Evolutionary conservation across 2,888 invertebrate genomes (phyloP).

Genomic region (Horisme vitalbata): DNA sequence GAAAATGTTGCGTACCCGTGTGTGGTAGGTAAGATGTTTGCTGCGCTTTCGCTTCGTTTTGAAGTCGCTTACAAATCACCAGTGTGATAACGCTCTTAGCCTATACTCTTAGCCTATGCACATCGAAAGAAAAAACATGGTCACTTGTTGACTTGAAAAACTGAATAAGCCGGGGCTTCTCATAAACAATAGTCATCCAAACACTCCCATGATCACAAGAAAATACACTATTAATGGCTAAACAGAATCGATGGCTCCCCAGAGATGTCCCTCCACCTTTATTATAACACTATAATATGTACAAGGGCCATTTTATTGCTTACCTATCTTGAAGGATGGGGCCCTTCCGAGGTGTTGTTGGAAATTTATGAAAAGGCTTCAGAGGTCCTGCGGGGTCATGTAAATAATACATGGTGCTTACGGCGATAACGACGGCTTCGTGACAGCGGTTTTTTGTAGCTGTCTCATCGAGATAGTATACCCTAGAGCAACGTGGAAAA

Average conservation of each 20-base stretch:
- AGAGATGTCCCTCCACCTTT: conserved; percentile 59
- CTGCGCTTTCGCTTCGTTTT: too few relatives aligned
- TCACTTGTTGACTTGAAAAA: too few relatives aligned
- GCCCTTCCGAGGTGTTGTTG: conserved; percentile 54
- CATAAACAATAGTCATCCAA: conserved; percentile 8
- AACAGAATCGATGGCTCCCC: conserved; percentile 71
- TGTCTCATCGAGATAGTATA: too few relatives aligned
- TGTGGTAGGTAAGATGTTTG: too few relatives aligned
- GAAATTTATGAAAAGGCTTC: conserved; percentile 65
- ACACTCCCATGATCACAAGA: conserved; percentile 23
- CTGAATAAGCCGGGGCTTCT: too few relatives aligned
- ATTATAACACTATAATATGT: conserved; percentile 71
- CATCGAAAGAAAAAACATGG: too few relatives aligned
- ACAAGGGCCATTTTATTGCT: conserved; percentile 71
- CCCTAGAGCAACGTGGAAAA: too few relatives aligned
- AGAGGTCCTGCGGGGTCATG: conserved; percentile 48
- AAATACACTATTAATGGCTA: conserved; percentile 62
- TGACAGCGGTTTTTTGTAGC: conserved; percentile 26
- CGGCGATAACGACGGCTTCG: conserved; percentile 34
- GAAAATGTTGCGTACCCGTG: too few relatives aligned
- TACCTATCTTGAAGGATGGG: conserved; percentile 64
- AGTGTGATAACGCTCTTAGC: too few relatives aligned
- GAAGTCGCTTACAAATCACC: too few relatives aligned
- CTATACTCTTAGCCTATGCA: too few relatives aligned
- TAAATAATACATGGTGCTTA: conserved; percentile 51